A percentile compares a stretch with the other conserved stretches of the same genome.
These are phyloP conservation scores for Andrena bucephala DNA, from an alignment of 2,888 invertebrate species.

Conservation along the genomic window DNA sequence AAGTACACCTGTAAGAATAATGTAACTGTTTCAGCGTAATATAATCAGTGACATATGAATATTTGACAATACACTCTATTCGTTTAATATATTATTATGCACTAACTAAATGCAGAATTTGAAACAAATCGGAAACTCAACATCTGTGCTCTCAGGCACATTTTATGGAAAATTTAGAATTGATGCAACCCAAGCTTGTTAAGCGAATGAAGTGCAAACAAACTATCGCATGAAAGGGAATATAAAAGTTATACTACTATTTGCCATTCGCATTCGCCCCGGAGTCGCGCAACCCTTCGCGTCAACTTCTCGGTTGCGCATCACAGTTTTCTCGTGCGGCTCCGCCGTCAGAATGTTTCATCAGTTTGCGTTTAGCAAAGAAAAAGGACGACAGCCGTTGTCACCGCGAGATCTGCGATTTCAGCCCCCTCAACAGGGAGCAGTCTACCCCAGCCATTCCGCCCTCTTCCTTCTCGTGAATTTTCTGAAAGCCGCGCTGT, in stretches of 20 bases:
- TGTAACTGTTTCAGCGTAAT: too few species aligned
- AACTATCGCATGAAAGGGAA: not conserved
- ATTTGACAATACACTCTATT: too few species aligned
- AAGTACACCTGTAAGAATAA: too few species aligned
- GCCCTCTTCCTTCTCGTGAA: slow-evolving; percentile 50
- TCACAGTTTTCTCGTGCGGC: not conserved
- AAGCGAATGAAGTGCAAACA: too few species aligned
- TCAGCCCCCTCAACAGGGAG: slow-evolving; percentile 36
- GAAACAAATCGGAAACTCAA: too few species aligned
- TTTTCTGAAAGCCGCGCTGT: slow-evolving; percentile 71
- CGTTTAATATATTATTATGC: too few species aligned
- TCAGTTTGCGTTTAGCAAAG: slow-evolving; percentile 1
- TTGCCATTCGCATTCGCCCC: not conserved
- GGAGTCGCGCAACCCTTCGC: not conserved
- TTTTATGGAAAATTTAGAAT: too few species aligned
- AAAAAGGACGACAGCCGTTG: slow-evolving; percentile 41
- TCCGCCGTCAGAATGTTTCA: slow-evolving; percentile 22
- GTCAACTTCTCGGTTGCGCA: not conserved
- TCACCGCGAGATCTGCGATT: slow-evolving; percentile 62
- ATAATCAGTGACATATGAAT: too few species aligned
- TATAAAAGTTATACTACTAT: not conserved
- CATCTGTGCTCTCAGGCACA: too few species aligned
- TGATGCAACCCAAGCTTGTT: too few species aligned
- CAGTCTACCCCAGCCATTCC: slow-evolving; percentile 29
- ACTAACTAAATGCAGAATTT: too few species aligned